Base-by-base conservation (phyloP, 2,113 vertebrate genomes). In the Boleophthalmus pectinirostris region DNA sequence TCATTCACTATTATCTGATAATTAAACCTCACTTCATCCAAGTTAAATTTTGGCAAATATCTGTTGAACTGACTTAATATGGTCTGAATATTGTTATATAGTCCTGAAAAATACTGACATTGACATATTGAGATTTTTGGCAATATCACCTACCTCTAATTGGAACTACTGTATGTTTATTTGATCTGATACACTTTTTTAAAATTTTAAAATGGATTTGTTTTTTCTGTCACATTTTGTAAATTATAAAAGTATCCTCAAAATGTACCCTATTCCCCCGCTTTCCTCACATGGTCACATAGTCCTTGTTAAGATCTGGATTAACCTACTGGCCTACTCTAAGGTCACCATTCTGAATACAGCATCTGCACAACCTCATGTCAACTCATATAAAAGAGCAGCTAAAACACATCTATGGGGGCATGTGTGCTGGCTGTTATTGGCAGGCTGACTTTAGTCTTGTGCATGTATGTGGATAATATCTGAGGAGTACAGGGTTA, bases 401-500 rank as follows among this genome's bases (percentile, higher is more conserved):
- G 66, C 66, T 60, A 25, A 33, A 74, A 83, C 71, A 66, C 4
- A 0, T 45, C 66, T 58, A 12, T 14, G 23, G 20, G 56, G 53
- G 53, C 69, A 74, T 82, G 81, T 80, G 81, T 74, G 66, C 72
- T 53, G 57, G 45, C 56, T 65, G 77, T n/a, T 66, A 72, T 53
- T 4, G 38, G 51, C 66, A 66, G 46, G 24, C 53, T 1, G 69
- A 46, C 14, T 63, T 54, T 25, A 63, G 6, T 16, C 25, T 69
- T 70, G 45, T 72, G 80, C 78, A 67, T 61, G 80, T 77, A 73
- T 70, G 79, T 72, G n/a, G 18, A 80, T 86, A 87, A 83, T 82
- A 82, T 81, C 73, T 84, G 73, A 77, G 82, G 74, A 82, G 80
- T 65, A 6, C 85, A 83, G 7, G 89, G 87, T 87, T 21, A 13